A percentile compares a stretch with the other conserved stretches of the same genome.
Conservation (phyloP, 2,888 invertebrate species). For the Melipona bicolor region DNA sequence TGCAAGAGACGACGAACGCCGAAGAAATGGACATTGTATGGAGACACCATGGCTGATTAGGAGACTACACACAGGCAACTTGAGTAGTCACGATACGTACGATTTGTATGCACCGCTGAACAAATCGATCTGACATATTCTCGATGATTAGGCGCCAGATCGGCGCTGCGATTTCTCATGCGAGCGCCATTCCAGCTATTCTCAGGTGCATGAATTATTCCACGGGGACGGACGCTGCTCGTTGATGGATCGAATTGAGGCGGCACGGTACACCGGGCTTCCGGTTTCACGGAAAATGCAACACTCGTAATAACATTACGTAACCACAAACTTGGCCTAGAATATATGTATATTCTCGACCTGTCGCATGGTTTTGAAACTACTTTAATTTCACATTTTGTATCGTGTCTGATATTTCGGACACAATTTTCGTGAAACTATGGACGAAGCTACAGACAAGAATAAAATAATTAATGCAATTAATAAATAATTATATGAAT, state of each 20-base stretch:
- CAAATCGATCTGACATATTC: constrained; percentile 72
- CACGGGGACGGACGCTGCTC: constrained; percentile 27
- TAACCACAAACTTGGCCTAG: constrained; percentile 8
- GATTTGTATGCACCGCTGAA: constrained; percentile 73
- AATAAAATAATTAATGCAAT: no score
- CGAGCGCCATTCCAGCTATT: constrained; percentile 47
- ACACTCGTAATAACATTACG: constrained; percentile 8
- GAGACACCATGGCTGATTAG: background rate
- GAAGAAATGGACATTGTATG: background rate
- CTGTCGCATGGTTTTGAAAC: background rate
- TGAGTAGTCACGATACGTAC: constrained; percentile 8
- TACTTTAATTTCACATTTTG: background rate
- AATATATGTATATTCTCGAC: background rate
- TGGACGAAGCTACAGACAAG: no score
- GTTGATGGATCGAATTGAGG: constrained; percentile 39
- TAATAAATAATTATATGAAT: no score
- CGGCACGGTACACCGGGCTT: background rate
- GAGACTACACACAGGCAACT: background rate
- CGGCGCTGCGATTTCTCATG: constrained; percentile 76
- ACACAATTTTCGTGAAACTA: background rate
- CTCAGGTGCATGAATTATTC: constrained; percentile 73
- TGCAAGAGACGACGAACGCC: background rate
- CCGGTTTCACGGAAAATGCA: constrained; percentile 26
- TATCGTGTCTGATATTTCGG: background rate
- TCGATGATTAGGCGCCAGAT: constrained; percentile 73